Evolutionary conservation across 2,113 vertebrate species (phyloP), one percentile per base, ranked within the genome.

Genomic region (Bambusicola thoracicus): DNA sequence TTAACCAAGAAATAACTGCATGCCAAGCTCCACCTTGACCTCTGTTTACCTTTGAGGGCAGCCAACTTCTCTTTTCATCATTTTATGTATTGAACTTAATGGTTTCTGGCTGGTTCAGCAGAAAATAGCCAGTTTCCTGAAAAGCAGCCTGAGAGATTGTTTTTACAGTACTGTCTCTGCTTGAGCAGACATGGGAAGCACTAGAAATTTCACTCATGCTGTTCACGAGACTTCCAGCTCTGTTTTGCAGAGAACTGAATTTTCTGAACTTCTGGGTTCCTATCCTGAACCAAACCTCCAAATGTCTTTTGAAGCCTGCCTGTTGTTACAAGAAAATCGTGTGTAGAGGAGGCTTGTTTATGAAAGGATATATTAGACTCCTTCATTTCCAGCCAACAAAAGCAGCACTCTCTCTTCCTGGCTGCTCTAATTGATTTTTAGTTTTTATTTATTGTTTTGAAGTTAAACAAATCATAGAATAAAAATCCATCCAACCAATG

Each of bases 371-470:
- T 91, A 74, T 89, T 85, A 40, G 62, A 73, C 67, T 81, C 95
- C 94, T 95, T 97, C 85, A 90, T 91, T 95, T 85, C 34, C 49
- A 83, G 95, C 94, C 96, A 96, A 91, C 72, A 85, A 94, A 95
- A 96, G 89, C 95, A 97, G 34, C 11, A 3, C 69, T 8, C 66
- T 85, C 75, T 89, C 29, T 67, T 85, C 82, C 82, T 68, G 75
- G 16, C 76, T 85, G 65, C 24, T 91, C 46, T 92, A 95, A 94
- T 94, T 96, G 79, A 92, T 87, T 94, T 95, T 93, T 89, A 81
- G 85, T 95, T 95, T 93, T 93, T 94, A 81, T 94, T 92, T 95
- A 96, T 94, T 96, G 80, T 96, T 95, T 94, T 95, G 91, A 94
- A 91, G 79, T 92, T 87, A 96, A 94, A 96, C 94, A 96, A 91